Evolutionary conservation across 2,888 invertebrate genomes (phyloP), one percentile per base, ranked within the genome.

Genomic region (Palloptera scutellata): DNA sequence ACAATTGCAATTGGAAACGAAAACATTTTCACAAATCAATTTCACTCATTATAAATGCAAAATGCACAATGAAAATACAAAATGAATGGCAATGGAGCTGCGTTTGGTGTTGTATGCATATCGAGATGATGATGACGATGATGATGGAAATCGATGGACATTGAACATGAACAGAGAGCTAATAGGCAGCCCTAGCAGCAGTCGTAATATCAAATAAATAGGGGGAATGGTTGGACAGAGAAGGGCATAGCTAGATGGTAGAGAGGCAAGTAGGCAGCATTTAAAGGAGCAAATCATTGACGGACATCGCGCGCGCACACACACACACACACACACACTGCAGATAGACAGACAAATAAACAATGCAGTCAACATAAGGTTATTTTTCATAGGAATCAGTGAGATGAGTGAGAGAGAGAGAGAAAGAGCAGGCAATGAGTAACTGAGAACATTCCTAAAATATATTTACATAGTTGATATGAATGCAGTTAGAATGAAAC

Each of bases 1-100:
- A 30, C 51, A 15, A 53, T 61, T 41, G 51, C 64, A 64, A 64
- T 64, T 58, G 59, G 20, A 58, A 59, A 64, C 43, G 64, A 51
- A 64, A 64, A 64, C 64, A 64, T 64, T 64, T 64, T 64, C 64
- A 64, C 58, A 64, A 64, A 64, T 64, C 59, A 59, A 64, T 59
- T 64, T 64, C 53, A 41, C 52, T 64, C 59, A 64, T 64, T 64
- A 64, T 59, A 52, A 52, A 64, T 64, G 64, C 59, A 59, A 64
- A 64, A 64, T 64, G 53, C 52, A 20, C 10, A 17, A 13, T 20
- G 30, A 19, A 54, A 54, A 53, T 61, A 52, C 61, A 61, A 41
- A 41, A 70, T 20, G 17, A 30, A 30, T 30, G 2, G 30, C 2
- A 30, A 30, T 30, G 30, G 30, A 30, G 6, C 6, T 30, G 30